These are phyloP conservation scores for Byasa hedistus DNA, from an alignment of 2,888 invertebrate species.

Conservation along the genomic window DNA sequence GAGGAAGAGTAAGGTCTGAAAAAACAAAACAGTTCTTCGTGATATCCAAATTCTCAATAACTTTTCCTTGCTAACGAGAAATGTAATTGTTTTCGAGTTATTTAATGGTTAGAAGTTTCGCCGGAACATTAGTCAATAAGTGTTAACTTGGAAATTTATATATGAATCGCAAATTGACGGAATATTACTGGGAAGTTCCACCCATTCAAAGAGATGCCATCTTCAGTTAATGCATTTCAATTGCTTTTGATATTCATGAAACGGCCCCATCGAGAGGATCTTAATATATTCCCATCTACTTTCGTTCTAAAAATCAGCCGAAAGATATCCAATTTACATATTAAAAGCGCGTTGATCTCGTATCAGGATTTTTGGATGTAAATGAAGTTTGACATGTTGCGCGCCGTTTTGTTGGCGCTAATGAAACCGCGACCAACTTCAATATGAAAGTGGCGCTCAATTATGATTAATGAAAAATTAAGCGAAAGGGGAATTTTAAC, in stretches of 20 bases:
- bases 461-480: too few species aligned
- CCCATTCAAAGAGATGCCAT: conserved; percentile 4
- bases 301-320: background rate
- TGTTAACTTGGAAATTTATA: too few species aligned
- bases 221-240: conserved; percentile 26
- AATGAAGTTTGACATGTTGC: background rate
- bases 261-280: conserved; percentile 10
- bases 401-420: background rate
- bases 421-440: too few species aligned
- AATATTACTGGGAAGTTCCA: background rate
- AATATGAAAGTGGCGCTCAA: too few species aligned
- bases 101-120: too few species aligned
- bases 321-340: conserved; percentile 17
- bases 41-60: too few species aligned
- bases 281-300: conserved; percentile 14
- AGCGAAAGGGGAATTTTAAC: too few species aligned
- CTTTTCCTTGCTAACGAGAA: too few species aligned
- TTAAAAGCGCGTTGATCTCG: conserved; percentile 1
- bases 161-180: background rate
- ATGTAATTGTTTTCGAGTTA: too few species aligned
- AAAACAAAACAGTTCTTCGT: too few species aligned
- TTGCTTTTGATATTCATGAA: conserved; percentile 26
- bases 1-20: too few species aligned
- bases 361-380: background rate
- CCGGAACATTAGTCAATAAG: too few species aligned